These are phyloP conservation scores for Alloscopus bannaensis DNA, from an alignment of 2,888 invertebrate genomes.

Conservation along the genomic window DNA sequence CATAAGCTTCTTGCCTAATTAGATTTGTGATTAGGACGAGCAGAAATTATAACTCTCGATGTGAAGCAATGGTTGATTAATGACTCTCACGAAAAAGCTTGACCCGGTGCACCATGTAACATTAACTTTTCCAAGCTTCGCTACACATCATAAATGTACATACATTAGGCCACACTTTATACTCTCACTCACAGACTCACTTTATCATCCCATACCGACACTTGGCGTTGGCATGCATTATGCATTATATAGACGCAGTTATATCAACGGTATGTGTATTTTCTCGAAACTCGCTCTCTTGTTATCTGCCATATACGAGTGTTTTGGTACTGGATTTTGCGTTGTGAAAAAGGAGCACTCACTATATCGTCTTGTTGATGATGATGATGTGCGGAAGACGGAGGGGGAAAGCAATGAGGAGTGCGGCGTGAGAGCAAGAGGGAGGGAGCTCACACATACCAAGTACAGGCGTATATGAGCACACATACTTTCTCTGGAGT, in stretches of 20 bases:
- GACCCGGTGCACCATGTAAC: slow-evolving; percentile 38
- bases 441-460: slow-evolving; percentile 7
- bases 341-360: slow-evolving; percentile 17
- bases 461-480: no score
- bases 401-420: slow-evolving; percentile 26
- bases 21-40: slow-evolving; percentile 55
- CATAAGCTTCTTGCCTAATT: slow-evolving; percentile 50
- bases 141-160: slow-evolving; percentile 16
- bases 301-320: no score
- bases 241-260: no score
- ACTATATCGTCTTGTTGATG: slow-evolving; percentile 22
- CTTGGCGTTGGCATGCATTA: slow-evolving; percentile 35
- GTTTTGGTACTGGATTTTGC: slow-evolving; percentile 39
- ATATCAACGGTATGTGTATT: no score
- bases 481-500: no score
- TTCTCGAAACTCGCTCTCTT: no score
- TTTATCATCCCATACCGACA: no score
- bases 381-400: slow-evolving; percentile 44
- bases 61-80: slow-evolving; percentile 54
- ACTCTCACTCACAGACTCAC: no score
- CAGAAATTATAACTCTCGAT: slow-evolving; percentile 52
- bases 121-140: slow-evolving; percentile 13
- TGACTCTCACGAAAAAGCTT: slow-evolving; percentile 47
- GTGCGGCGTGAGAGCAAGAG: slow-evolving; percentile 20
- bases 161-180: no score